These are phyloP conservation scores for Sciurus carolinensis DNA, from an alignment of 2,797 vertebrate species.

Conservation along the genomic window DNA sequence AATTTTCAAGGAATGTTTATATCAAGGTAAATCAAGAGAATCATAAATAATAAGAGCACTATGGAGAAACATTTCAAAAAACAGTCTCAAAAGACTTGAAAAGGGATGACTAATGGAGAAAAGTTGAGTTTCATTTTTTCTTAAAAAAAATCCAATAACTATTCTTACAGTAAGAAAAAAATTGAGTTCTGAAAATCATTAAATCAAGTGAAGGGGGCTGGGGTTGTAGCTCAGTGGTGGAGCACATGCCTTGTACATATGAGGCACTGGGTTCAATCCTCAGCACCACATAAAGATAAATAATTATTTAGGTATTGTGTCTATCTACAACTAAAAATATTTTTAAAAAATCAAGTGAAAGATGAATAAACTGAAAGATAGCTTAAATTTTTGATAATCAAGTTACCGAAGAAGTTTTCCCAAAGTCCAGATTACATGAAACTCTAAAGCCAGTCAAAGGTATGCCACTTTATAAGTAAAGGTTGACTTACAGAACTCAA, in stretches of 20 bases:
- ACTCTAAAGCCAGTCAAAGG: background rate
- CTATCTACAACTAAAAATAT: no score
- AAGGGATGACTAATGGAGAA: slow-evolving; percentile 17
- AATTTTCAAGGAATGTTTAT: slow-evolving; percentile 18
- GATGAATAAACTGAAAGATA: slow-evolving; percentile 46
- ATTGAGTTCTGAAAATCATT: slow-evolving; percentile 47
- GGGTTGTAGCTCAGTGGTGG: no score
- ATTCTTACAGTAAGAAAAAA: background rate
- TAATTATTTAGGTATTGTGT: no score
- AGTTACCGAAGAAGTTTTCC: slow-evolving; percentile 55
- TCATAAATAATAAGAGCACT: slow-evolving; percentile 33
- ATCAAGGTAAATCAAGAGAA: background rate
- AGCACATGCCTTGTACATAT: no score
- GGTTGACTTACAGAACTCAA: background rate
- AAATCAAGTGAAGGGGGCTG: slow-evolving; percentile 39
- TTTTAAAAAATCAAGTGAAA: slow-evolving; percentile 37
- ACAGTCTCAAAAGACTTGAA: slow-evolving; percentile 38
- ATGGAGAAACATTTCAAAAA: slow-evolving; percentile 25
- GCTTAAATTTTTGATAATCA: slow-evolving; percentile 26
- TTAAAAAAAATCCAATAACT: slow-evolving; percentile 56
- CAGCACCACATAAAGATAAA: no score
- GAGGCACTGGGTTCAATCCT: no score
- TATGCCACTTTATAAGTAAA: background rate
- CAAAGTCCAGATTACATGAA: slow-evolving; percentile 63
- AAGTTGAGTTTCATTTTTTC: slow-evolving; percentile 6